Percentiles rank a stretch among this genome's conserved stretches.
phyloP scores from a whole-genome alignment of 2,113 vertebrate species.

The Oryctolagus cuniculus region DNA sequence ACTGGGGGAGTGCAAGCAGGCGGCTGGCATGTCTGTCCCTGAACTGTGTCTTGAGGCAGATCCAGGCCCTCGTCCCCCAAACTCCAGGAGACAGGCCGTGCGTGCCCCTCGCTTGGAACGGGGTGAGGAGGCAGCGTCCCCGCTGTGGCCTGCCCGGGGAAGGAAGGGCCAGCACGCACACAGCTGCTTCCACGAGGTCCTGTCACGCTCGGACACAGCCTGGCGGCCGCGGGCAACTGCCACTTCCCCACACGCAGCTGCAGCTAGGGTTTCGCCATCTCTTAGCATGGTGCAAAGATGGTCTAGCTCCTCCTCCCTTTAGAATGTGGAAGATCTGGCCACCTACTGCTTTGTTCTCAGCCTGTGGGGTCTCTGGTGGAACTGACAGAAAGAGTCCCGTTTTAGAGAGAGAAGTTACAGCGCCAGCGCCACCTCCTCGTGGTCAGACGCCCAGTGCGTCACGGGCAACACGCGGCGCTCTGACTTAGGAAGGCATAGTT shows the following conservation, averaged over 20 bases:
- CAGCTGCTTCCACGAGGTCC: not conserved
- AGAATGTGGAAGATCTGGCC: slow-evolving; percentile 22
- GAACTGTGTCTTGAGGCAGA: not conserved
- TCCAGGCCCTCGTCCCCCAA: not conserved
- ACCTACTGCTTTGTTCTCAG: slow-evolving; percentile 73
- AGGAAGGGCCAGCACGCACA: not conserved
- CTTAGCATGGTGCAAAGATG: not conserved
- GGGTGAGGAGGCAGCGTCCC: not conserved
- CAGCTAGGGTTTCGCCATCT: not conserved
- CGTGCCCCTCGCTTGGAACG: not conserved
- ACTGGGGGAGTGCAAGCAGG: not conserved
- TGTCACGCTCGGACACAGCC: not conserved
- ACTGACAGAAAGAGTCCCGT: slow-evolving; percentile 70
- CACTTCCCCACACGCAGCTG: not conserved
- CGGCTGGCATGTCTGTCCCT: too few relatives aligned
- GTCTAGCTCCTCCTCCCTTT: slow-evolving; percentile 42
- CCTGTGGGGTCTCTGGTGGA: slow-evolving; percentile 78
- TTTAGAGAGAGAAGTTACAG: slow-evolving; percentile 58
- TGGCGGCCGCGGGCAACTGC: not conserved
- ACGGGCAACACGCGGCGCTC: not conserved
- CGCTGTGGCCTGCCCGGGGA: not conserved
- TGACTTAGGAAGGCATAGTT: not conserved
- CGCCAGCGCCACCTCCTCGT: not conserved
- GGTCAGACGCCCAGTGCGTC: not conserved
- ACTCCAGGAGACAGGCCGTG: not conserved